Evolutionary conservation across 1,140 invertebrate genomes (phyloP), one percentile per base, ranked within the genome.

Genomic region (Uloborus diversus): DNA sequence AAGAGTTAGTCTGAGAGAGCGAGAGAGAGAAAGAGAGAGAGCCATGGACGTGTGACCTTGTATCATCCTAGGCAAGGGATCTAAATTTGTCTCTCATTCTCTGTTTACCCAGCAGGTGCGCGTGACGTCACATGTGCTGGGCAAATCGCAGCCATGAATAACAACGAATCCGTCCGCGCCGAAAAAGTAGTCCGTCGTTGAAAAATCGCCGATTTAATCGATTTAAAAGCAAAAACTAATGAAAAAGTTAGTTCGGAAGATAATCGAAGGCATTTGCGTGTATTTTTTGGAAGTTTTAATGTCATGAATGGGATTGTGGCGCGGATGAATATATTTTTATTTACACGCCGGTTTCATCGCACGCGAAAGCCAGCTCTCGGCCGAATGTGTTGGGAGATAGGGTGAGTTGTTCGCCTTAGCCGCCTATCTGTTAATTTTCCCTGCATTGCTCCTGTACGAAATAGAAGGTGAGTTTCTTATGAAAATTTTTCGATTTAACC

Each of bases 41-140:
- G 61, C 30, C 47, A 62, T 37, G 61, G 33, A 53, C 49, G 59
- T 53, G 35, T 76, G 62, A 65, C 73, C 73, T 76, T 76, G 73
- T 76, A 76, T 65, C 73, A 64, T 65, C 59, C 59, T 65, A 65
- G 61, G 73, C 59, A 65, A 47, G 73, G 73, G 73, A 76, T 76
- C 73, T 76, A 76, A 76, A 76, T 66, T 76, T 76, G 73, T 76
- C 73, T 76, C 73, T 76, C 61, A 35, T 76, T 76, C 73, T 76
- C 73, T 76, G 73, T 76, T 76, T 76, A 76, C 62, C 59, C 73
- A 76, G 73, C 73, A 76, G 73, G 73, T 76, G 73, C 73, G 73
- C 35, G 47, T 76, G 73, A 76, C 73, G 73, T 76, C 73, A 76
- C 73, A 65, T 11, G 65, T 64, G 61, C 47, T 32, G 47, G 49